Percentiles rank a stretch among this genome's conserved stretches.
These are phyloP conservation scores for Diarsia rubi DNA, from an alignment of 2,888 invertebrate genomes.

Conservation along the genomic window DNA sequence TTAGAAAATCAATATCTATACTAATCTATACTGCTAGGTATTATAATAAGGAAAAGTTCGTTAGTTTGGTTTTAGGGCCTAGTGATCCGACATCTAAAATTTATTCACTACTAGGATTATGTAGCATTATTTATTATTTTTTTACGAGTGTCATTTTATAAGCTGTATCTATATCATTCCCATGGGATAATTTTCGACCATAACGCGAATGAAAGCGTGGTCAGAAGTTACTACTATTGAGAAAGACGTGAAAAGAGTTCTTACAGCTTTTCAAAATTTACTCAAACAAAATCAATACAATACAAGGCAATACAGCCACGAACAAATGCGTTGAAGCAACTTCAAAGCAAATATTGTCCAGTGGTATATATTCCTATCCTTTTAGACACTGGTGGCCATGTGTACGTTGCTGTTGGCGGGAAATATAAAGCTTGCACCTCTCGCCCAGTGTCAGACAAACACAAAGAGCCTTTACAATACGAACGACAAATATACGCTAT, in stretches of 20 bases:
- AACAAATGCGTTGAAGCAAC: constrained; percentile 33
- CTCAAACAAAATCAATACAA: constrained; percentile 12
- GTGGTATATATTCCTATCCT: constrained; percentile 63
- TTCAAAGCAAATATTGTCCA: constrained; percentile 58
- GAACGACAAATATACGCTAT: constrained; percentile 33
- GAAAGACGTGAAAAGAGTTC: not conserved
- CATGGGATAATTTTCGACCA: not conserved
- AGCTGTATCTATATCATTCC: not conserved
- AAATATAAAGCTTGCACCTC: constrained; percentile 59
- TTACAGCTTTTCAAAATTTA: constrained; percentile 8
- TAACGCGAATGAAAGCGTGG: not conserved
- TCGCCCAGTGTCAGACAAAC: constrained; percentile 55
- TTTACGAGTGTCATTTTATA: not conserved
- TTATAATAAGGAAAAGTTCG: not conserved
- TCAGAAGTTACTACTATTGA: not conserved
- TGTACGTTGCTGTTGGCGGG: constrained; percentile 47
- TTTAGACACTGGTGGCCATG: constrained; percentile 56
- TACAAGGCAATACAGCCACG: not conserved
- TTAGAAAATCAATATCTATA: not conserved
- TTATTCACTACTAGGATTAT: not conserved
- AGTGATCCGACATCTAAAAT: not conserved
- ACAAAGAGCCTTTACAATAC: constrained; percentile 43
- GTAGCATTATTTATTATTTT: not conserved
- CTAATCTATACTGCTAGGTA: not conserved
- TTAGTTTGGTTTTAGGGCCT: not conserved